Evolutionary conservation across 1,140 invertebrate species (phyloP).

Genomic region (Mizuhopecten yessoensis): DNA sequence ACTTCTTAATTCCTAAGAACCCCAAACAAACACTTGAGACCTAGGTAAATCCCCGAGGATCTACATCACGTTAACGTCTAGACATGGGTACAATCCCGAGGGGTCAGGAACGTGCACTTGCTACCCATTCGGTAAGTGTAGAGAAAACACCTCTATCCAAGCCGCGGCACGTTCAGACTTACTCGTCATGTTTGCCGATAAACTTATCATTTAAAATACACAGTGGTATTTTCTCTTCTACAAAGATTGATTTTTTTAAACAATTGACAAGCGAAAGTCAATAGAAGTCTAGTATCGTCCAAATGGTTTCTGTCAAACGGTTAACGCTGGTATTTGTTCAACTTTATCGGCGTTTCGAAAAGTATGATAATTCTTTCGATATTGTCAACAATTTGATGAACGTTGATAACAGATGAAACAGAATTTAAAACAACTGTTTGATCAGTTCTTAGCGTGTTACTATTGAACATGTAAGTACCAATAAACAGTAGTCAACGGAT

Average conservation of each 20-base stretch:
- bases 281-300: not conserved
- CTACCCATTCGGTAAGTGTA: not conserved
- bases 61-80: slow-evolving; percentile 4
- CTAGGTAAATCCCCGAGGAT: slow-evolving; percentile 31
- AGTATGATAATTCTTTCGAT: not conserved
- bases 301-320: not conserved
- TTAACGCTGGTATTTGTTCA: not conserved
- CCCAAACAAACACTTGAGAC: slow-evolving; percentile 23
- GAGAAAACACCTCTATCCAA: not conserved
- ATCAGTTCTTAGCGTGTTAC: not conserved
- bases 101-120: slow-evolving; percentile 36
- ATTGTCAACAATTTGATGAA: not conserved
- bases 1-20: not conserved
- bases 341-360: not conserved
- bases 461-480: not conserved
- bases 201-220: slow-evolving; percentile 36
- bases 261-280: not conserved
- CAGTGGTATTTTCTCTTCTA: not conserved
- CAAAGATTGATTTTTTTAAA: slow-evolving; percentile 14
- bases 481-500: no score
- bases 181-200: not conserved
- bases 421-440: not conserved
- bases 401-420: not conserved
- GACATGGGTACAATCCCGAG: not conserved
- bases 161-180: not conserved